phyloP scores from a whole-genome alignment of 1,140 invertebrate species.

The Leptinotarsa defecta region DNA sequence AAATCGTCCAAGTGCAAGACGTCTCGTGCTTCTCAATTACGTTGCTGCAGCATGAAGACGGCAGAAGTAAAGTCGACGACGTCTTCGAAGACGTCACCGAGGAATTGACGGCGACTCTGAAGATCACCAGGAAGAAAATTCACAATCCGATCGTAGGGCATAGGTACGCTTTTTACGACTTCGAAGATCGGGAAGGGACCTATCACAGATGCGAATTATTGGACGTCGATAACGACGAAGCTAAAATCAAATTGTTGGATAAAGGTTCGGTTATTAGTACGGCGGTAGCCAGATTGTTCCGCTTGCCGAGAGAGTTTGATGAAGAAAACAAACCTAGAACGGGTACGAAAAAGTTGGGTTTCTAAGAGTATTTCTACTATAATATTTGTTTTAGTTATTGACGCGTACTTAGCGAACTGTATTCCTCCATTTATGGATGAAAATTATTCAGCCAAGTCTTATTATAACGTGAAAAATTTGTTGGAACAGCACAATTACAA shows the following conservation, averaged over 20 bases:
- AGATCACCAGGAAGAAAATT: conserved; percentile 17
- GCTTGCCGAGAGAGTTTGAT: conserved; percentile 37
- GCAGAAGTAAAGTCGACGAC: conserved; percentile 35
- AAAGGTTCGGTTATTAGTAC: conserved; percentile 31
- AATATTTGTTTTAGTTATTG: conserved; percentile 38
- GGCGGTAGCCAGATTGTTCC: conserved; percentile 31
- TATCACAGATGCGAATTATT: conserved; percentile 42
- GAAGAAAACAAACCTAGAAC: conserved; percentile 16
- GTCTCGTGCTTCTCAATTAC: conserved; percentile 38
- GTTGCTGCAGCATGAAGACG: conserved; percentile 43
- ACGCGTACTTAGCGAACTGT: conserved; percentile 45
- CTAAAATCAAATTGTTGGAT: conserved; percentile 37
- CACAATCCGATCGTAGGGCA: conserved; percentile 15
- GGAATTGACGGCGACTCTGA: conserved; percentile 20
- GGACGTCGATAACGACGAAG: conserved; percentile 26
- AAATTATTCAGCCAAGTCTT: conserved; percentile 33
- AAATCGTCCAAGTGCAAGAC: conserved; percentile 41
- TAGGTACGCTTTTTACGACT: conserved; percentile 30
- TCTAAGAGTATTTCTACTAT: not conserved
- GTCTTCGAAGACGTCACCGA: conserved; percentile 20
- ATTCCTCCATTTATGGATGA: conserved; percentile 44
- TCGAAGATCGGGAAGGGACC: conserved; percentile 33
- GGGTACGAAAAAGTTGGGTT: not conserved
- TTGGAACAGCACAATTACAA: conserved; percentile 28
- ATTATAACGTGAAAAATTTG: conserved; percentile 14